phyloP scores from a whole-genome alignment of 2,113 vertebrate genomes.

The Tringa solitaria region DNA sequence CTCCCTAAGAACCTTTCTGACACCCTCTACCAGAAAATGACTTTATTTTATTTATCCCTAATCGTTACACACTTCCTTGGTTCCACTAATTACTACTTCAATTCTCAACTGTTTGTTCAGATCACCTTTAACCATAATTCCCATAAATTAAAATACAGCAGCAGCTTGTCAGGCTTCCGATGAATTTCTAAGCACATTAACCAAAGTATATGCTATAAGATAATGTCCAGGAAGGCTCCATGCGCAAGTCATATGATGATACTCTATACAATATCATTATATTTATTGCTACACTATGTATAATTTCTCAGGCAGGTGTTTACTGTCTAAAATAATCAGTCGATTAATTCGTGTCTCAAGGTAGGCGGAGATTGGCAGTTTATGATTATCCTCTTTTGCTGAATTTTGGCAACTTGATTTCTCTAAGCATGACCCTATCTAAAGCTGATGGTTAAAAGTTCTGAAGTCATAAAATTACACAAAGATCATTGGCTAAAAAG shows the following conservation, averaged over 20 bases:
- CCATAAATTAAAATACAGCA: constrained; percentile 12
- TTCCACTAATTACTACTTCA: constrained; percentile 35
- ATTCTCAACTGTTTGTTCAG: constrained; percentile 37
- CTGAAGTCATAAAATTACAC: neutral
- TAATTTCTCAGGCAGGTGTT: neutral
- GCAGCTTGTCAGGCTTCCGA: neutral
- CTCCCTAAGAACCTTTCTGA: neutral
- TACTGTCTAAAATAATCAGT: neutral
- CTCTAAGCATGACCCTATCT: neutral
- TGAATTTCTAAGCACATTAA: neutral
- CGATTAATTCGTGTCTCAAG: fast-evolving
- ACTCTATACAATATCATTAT: neutral
- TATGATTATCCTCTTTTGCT: neutral
- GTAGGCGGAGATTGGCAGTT: neutral
- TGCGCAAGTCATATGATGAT: neutral
- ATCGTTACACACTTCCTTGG: constrained; percentile 2
- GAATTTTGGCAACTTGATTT: neutral
- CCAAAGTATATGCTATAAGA: neutral
- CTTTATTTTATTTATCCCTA: constrained; percentile 55
- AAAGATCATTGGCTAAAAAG: neutral
- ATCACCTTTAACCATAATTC: constrained; percentile 32
- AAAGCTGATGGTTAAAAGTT: neutral
- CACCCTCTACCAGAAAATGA: neutral
- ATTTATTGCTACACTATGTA: neutral
- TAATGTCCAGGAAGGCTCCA: neutral